Evolutionary conservation across 2,888 invertebrate species (phyloP), one percentile per base, ranked within the genome.

Genomic region (Lampropteryx suffumata): DNA sequence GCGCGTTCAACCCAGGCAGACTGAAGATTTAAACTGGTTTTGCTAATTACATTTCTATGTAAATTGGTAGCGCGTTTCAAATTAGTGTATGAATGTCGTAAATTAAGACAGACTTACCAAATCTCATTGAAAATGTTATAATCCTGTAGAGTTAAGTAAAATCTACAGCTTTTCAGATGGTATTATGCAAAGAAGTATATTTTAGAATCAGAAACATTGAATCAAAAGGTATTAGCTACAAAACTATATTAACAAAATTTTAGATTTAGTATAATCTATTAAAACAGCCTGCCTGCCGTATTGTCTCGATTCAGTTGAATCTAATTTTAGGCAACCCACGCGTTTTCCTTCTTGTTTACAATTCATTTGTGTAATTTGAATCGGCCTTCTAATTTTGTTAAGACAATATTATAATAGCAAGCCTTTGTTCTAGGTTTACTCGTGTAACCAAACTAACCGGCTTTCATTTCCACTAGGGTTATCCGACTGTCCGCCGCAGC

Each of bases 401-500:
- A n/a, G n/a, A n/a, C n/a, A 17, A 17, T 17, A 17, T 24, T 5
- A 7, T 24, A 6, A 24, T 7, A 24, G 7, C 24, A 32, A 32
- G 12, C 32, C 13, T 13, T 30, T 30, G 30, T 30, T 30, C 30
- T 14, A 14, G 10, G 13, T 9, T 14, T 33, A 14, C 12, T 9
- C 11, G n/a, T 29, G 10, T 21, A 11, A 17, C 14, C 33, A 3
- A 39, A 21, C 30, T 41, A 32, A 41, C 30, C 10, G 10, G 32
- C 27, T 14, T 33, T 33, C 10, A 27, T 33, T 59, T 59, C 55
- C 29, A 44, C 50, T 66, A 86, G 84, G 82, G 50, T 65, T 82
- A 39, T 61, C 75, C 21, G 83, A 84, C 34, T 80, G 79, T 49
- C 82, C 73, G 24, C 88, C 88, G 1, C 82, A 89, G 40, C 88